These are phyloP conservation scores for Eumeta japonica DNA, from an alignment of 1,140 invertebrate genomes.

Conservation along the genomic window DNA sequence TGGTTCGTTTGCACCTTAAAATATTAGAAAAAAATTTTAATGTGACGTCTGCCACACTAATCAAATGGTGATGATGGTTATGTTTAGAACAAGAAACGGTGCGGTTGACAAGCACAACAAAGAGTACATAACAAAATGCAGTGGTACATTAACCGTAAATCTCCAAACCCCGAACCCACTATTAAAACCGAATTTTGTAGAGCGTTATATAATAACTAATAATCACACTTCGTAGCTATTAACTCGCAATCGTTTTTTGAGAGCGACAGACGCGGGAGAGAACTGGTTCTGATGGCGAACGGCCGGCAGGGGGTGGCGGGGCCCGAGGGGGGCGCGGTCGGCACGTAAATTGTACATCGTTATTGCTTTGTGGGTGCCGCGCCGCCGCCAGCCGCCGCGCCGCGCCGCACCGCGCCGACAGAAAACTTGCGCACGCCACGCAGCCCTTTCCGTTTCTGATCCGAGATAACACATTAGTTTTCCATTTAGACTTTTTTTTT, in stretches of 20 bases:
- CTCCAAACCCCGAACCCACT: constrained; percentile 10
- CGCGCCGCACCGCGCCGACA: too few relatives aligned
- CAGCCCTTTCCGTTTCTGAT: too few relatives aligned
- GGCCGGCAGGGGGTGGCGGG: background rate
- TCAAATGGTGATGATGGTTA: background rate
- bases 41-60: background rate
- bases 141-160: constrained; percentile 10
- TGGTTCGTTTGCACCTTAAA: background rate
- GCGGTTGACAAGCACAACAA: background rate
- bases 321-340: constrained; percentile 24
- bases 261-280: constrained; percentile 31
- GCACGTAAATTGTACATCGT: constrained; percentile 44
- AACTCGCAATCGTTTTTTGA: constrained; percentile 42
- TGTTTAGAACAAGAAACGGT: background rate
- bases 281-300: constrained; percentile 39
- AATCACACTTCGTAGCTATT: constrained; percentile 45
- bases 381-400: too few relatives aligned
- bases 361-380: constrained; percentile 46
- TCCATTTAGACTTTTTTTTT: too few relatives aligned
- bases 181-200: constrained; percentile 19
- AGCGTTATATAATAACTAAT: constrained; percentile 39
- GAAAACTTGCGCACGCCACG: too few relatives aligned
- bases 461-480: too few relatives aligned
- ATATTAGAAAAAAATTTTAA: background rate
- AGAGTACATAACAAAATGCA: background rate